These are phyloP conservation scores for Lamprologus ornatipinnis DNA, from an alignment of 2,113 vertebrate species.

Conservation along the genomic window DNA sequence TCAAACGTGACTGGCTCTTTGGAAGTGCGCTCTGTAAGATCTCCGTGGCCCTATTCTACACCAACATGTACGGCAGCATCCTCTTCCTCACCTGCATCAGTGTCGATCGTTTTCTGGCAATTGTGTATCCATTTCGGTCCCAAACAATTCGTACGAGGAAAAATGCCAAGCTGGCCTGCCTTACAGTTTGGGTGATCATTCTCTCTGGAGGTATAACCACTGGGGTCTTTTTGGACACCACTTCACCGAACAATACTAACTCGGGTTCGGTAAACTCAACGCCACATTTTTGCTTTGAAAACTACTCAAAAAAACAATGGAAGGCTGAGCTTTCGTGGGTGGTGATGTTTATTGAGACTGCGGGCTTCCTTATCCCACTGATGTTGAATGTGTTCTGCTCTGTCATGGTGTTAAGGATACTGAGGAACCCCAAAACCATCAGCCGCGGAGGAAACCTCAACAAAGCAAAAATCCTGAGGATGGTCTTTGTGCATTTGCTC, in stretches of 20 bases:
- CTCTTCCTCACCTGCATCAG: constrained; percentile 97
- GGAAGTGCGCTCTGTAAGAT: constrained; percentile 86
- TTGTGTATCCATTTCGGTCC: constrained; percentile 87
- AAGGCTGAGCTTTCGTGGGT: constrained; percentile 86
- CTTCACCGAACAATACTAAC: constrained; percentile 55
- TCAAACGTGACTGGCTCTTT: constrained; percentile 82
- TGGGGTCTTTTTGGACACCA: constrained; percentile 79
- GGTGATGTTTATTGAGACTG: constrained; percentile 93
- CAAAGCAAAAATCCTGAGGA: constrained; percentile 87
- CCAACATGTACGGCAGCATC: constrained; percentile 98
- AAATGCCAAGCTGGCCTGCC: constrained; percentile 85
- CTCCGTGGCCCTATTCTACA: constrained; percentile 90
- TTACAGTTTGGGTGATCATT: constrained; percentile 84
- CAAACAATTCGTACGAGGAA: constrained; percentile 82
- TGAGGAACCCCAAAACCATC: constrained; percentile 80
- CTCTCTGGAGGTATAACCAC: constrained; percentile 84
- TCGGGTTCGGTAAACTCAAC: constrained; percentile 27
- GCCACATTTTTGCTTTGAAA: constrained; percentile 82
- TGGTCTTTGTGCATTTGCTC: constrained; percentile 89
- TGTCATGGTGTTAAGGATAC: constrained; percentile 81
- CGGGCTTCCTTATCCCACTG: constrained; percentile 91
- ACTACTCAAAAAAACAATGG: constrained; percentile 88
- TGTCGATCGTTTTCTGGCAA: constrained; percentile 90
- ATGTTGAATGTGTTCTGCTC: constrained; percentile 91
- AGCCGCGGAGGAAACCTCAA: constrained; percentile 83